A percentile compares a stretch with the other conserved stretches of the same genome.
Evolutionary conservation across 2,888 invertebrate genomes (phyloP).

Genomic region (Pterostichus niger): DNA sequence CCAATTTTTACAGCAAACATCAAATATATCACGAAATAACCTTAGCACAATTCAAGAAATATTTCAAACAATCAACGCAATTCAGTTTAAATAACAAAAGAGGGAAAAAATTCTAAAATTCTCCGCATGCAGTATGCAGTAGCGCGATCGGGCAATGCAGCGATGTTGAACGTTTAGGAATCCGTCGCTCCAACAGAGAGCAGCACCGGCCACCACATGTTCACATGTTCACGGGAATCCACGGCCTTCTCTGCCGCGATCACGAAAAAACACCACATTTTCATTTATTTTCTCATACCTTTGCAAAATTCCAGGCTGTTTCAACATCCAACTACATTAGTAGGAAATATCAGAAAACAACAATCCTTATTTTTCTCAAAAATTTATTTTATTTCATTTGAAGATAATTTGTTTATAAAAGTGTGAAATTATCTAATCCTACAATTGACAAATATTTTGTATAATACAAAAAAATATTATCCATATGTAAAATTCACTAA

Average conservation of each 20-base stretch:
- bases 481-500: not conserved
- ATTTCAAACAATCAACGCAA: slow-evolving; percentile 57
- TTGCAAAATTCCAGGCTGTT: slow-evolving; percentile 44
- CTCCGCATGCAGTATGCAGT: slow-evolving; percentile 46
- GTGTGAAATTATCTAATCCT: no score
- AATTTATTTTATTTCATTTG: no score
- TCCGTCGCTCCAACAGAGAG: slow-evolving; percentile 37
- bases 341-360: no score
- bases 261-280: slow-evolving; percentile 55
- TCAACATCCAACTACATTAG: not conserved
- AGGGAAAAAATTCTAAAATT: slow-evolving; percentile 57
- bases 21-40: slow-evolving; percentile 35
- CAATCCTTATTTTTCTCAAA: no score
- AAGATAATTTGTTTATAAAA: no score
- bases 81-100: slow-evolving; percentile 43
- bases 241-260: slow-evolving; percentile 19
- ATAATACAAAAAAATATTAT: not conserved
- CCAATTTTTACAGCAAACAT: slow-evolving; percentile 1
- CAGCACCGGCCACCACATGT: slow-evolving; percentile 57
- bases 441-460: no score
- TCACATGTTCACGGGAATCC: slow-evolving; percentile 54
- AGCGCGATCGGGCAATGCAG: slow-evolving; percentile 5
- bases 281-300: slow-evolving; percentile 58
- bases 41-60: slow-evolving; percentile 36
- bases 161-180: slow-evolving; percentile 49